These are phyloP conservation scores for Rhopilema esculentum DNA, from an alignment of 30 jellyfish, hydroid and myxozoan species.

Conservation along the genomic window DNA sequence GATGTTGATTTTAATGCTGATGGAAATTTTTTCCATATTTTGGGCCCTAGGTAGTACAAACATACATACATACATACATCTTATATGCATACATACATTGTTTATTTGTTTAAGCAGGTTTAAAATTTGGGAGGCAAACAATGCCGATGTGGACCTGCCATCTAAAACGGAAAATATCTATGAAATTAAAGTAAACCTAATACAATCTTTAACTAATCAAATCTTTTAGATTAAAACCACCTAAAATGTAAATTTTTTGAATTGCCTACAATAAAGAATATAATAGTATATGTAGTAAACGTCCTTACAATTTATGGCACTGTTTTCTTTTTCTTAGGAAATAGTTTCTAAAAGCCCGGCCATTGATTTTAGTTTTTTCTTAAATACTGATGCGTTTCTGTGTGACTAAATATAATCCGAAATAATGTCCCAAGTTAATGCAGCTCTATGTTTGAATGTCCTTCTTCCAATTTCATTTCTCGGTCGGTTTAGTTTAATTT, in stretches of 20 bases:
- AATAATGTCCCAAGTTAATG: conserved; percentile 40
- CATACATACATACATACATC: too few species aligned
- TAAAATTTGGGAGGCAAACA: conserved; percentile 21
- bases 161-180: too few species aligned
- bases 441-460: conserved; percentile 56
- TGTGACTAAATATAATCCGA: conserved; percentile 39
- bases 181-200: not conserved
- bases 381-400: conserved; percentile 28
- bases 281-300: not conserved
- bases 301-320: too few species aligned
- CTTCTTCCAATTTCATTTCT: conserved; percentile 50
- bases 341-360: not conserved
- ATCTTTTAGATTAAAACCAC: not conserved
- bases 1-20: not conserved
- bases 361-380: not conserved
- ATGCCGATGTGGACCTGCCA: conserved; percentile 42
- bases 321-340: not conserved
- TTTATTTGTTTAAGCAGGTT: conserved; percentile 26
- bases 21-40: not conserved
- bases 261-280: not conserved
- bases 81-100: not conserved
- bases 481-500: conserved; percentile 30
- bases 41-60: not conserved
- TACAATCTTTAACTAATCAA: not conserved
- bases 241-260: not conserved